Base-by-base conservation (phyloP, 2,113 vertebrate species). In the Phasianus colchicus region DNA sequence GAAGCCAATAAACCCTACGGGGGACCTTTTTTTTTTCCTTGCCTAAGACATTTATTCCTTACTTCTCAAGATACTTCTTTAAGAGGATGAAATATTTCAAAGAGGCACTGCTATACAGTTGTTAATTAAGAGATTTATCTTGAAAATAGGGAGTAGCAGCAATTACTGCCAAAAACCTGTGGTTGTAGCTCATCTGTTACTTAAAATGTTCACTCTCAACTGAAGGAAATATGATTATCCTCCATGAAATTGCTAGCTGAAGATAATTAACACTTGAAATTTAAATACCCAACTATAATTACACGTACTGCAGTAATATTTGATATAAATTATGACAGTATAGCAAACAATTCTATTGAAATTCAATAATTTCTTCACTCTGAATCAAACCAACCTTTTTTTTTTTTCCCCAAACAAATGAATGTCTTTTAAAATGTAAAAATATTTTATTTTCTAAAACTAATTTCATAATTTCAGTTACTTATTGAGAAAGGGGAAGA, bases 41-140 rank as follows among this genome's bases (percentile, higher is more conserved):
- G 22, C 4, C 45, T 63, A 65, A 83, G 47, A 95, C 80, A 95
- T 79, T 17, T 3, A 5, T 83, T 89, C 45, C 32, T 38, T 95
- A 92, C 84, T 84, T 92, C 88, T 66, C 64, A 78, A 75, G 57
- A 47, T 93, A 91, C 76, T 86, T 92, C 58, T 73, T 42, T 88
- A 83, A 88, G 38, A 67, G 63, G 50, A 75, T 93, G 52, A 95
- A 95, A 86, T 94, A 85, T 90, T 94, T 77, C 60, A 91, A 71
- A 58, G 9, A 48, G 47, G 85, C 27, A 36, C 48, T 91, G 42
- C 88, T 64, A 93, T 74, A 70, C 36, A 93, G 81, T 75, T 86
- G 89, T 84, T 93, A 96, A 97, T 95, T 88, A 95, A 91, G 91
- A 96, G 80, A 94, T 96, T 96, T 97, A 88, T 94, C 95, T 93